Base-by-base conservation (phyloP, 2,113 vertebrate genomes). In the Prionailurus viverrinus region DNA sequence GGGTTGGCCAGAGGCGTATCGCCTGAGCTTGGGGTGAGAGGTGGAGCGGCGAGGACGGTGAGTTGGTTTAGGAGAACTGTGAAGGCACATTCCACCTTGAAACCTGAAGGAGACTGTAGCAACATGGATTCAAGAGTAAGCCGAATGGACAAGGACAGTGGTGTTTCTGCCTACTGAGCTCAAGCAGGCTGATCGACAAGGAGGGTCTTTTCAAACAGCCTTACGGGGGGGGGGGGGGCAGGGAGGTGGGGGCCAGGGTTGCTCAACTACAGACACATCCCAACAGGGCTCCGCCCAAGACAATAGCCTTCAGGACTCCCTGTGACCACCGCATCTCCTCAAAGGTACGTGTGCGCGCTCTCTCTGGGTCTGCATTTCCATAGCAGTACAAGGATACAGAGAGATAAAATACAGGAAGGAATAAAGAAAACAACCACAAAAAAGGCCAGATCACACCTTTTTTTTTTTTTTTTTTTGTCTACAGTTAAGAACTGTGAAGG, bases 121-220 rank as follows among this genome's bases (percentile, higher is more conserved):
- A 27, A 19, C 1, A 41, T 0, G 0, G 31, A 63, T 21, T 73
- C n/a, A 4, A 81, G 48, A 29, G 19, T 9, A 31, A 39, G 45
- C 4, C 25, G 13, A 48, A 1, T 1, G 4, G 39, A 73, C n/a
- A 55, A 48, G 68, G 8, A 8, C 3, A 29, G 11, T 4, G 27
- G 7, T n/a, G 3, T 39, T 45, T 16, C 5, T 29, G 7, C 7
- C 41, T 31, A 9, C 0, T 5, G n/a, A 1, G 11, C 86, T 2
- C 3, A 6, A 61, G 55, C 8, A 66, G 69, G 63, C n/a, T 31
- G 29, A 16, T 4, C 3, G 16, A 89, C 51, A 79, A 16, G 3
- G 11, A 13, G 53, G 7, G 10, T 73, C 4, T 39, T 21, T 88
- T 27, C 45, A 33, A 41, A 36, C 31, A 68, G 66, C 48, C 14